phyloP scores from a whole-genome alignment of 1,140 invertebrate species.

The Chironomus tepperi region DNA sequence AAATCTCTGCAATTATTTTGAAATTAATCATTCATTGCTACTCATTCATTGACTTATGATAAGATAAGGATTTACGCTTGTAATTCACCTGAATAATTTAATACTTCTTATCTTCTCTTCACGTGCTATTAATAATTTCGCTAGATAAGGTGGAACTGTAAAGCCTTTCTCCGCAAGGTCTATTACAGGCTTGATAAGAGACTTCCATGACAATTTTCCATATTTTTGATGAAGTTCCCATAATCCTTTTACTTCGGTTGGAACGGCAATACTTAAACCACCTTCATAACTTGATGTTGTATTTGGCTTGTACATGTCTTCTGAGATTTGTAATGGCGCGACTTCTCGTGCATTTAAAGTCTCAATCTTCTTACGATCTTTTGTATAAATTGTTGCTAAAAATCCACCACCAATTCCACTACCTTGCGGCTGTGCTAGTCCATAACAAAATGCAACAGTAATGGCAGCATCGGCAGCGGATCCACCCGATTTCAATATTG shows the following conservation, averaged over 20 bases:
- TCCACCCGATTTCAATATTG: slow-evolving; percentile 53
- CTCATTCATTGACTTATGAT: background rate
- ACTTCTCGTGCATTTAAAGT: slow-evolving; percentile 60
- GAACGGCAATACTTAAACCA: slow-evolving; percentile 61
- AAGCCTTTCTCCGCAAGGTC: slow-evolving; percentile 46
- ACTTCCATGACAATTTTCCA: slow-evolving; percentile 69
- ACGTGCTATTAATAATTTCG: slow-evolving; percentile 44
- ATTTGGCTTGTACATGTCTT: slow-evolving; percentile 51
- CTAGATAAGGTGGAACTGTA: background rate
- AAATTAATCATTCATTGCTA: background rate
- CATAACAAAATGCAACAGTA: slow-evolving; percentile 70
- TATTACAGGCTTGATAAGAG: slow-evolving; percentile 62
- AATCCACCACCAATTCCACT: slow-evolving; percentile 79
- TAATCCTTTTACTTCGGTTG: slow-evolving; percentile 79
- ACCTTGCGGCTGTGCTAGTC: slow-evolving; percentile 65
- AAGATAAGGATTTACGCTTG: background rate
- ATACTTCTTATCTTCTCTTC: slow-evolving; percentile 44
- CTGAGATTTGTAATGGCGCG: slow-evolving; percentile 48
- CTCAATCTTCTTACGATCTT: slow-evolving; percentile 38
- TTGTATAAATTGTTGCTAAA: slow-evolving; percentile 66
- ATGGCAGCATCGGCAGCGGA: slow-evolving; percentile 78
- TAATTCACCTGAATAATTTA: background rate
- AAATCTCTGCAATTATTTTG: slow-evolving; percentile 45
- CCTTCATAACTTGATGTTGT: slow-evolving; percentile 18
- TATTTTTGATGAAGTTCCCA: slow-evolving; percentile 69